Percentiles rank a stretch among this genome's conserved stretches.
phyloP scores from a whole-genome alignment of 2,888 invertebrate genomes.

The Piscicola geometra region DNA sequence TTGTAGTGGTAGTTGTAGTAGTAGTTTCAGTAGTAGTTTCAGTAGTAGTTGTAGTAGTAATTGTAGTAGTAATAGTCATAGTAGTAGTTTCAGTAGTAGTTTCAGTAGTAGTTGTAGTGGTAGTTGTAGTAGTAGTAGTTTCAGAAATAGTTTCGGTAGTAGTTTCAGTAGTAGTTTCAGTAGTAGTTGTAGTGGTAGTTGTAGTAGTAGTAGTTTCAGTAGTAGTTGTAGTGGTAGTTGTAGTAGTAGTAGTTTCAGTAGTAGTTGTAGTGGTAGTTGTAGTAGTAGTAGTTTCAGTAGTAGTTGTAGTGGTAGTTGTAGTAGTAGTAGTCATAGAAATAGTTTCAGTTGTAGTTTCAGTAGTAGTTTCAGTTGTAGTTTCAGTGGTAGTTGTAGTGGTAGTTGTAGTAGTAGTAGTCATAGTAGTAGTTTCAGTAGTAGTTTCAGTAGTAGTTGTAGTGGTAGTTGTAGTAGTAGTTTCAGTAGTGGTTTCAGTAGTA shows the following conservation, averaged over 20 bases:
- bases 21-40: constrained; percentile 33
- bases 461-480: constrained; percentile 36
- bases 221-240: constrained; percentile 33
- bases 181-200: constrained; percentile 9
- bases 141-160: too few relatives aligned
- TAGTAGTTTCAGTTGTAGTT: not conserved
- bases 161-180: too few relatives aligned
- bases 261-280: constrained; percentile 30
- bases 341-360: constrained; percentile 41
- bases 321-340: constrained; percentile 21
- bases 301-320: constrained; percentile 37
- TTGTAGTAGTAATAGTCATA: constrained; percentile 23
- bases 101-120: too few relatives aligned
- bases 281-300: constrained; percentile 36
- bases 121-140: too few relatives aligned
- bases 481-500: constrained; percentile 36
- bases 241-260: too few relatives aligned
- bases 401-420: constrained; percentile 1
- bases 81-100: not conserved
- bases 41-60: constrained; percentile 36
- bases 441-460: constrained; percentile 6
- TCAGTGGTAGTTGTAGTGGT: not conserved
- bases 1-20: constrained; percentile 37
- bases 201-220: constrained; percentile 31
- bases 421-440: constrained; percentile 1